These are phyloP conservation scores for Cirrhinus molitorella DNA, from an alignment of 2,797 vertebrate species.

Conservation along the genomic window DNA sequence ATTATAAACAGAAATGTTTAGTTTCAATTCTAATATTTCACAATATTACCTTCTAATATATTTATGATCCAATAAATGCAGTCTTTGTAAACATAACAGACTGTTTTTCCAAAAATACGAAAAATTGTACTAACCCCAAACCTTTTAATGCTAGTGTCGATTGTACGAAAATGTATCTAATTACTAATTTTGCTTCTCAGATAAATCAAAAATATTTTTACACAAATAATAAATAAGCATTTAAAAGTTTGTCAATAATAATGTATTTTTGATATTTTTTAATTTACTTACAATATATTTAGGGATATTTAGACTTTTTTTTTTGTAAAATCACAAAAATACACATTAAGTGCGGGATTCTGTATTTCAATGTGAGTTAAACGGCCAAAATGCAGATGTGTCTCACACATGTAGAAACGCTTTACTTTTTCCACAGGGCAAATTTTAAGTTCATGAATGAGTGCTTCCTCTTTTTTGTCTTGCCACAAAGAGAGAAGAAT, in stretches of 20 bases:
- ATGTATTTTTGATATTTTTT: neutral
- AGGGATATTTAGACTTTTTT: neutral
- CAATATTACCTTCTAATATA: neutral
- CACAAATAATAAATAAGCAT: too few species aligned
- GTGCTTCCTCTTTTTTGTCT: slow-evolving; percentile 58
- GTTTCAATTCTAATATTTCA: too few species aligned
- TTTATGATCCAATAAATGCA: neutral
- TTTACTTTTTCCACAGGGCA: slow-evolving; percentile 62
- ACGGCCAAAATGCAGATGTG: slow-evolving; percentile 28
- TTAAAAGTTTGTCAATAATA: too few species aligned
- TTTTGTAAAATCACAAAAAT: neutral
- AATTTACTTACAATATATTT: neutral
- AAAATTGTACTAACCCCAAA: neutral
- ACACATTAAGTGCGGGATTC: neutral
- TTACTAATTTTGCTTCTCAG: too few species aligned
- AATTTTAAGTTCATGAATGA: slow-evolving; percentile 58
- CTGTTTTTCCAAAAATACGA: neutral
- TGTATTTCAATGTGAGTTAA: neutral
- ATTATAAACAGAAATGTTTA: too few species aligned
- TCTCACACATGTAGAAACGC: slow-evolving; percentile 57
- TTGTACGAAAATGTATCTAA: neutral
- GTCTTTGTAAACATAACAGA: neutral
- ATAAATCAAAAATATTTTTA: too few species aligned
- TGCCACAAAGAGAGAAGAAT: slow-evolving; percentile 63
- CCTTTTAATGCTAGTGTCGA: neutral